Conservation (phyloP, 2,888 invertebrate species). For the Byasa hedistus region DNA sequence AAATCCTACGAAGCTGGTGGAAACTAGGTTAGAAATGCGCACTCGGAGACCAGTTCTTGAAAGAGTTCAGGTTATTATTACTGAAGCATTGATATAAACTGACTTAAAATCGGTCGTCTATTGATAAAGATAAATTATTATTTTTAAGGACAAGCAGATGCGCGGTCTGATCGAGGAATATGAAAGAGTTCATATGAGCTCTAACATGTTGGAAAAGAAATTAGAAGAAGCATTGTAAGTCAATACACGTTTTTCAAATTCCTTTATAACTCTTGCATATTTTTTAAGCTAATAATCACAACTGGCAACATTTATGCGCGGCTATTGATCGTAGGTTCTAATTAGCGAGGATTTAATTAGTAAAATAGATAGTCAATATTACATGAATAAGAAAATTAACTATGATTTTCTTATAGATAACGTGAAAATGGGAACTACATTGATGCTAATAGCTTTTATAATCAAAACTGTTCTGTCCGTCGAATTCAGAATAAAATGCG, state of each 20-base stretch:
- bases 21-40: constrained; percentile 92
- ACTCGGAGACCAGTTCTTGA: constrained; percentile 89
- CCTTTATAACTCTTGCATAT: neutral
- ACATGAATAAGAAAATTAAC: too few species aligned
- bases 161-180: constrained; percentile 87
- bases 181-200: constrained; percentile 83
- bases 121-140: neutral
- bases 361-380: too few species aligned
- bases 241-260: neutral
- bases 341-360: too few species aligned
- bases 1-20: constrained; percentile 89
- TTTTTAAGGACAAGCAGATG: constrained; percentile 83
- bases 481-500: too few species aligned
- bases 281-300: too few species aligned
- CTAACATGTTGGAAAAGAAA: constrained; percentile 82
- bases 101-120: neutral
- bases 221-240: constrained; percentile 85
- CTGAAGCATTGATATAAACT: neutral
- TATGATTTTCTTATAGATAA: too few species aligned
- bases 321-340: too few species aligned
- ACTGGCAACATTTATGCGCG: too few species aligned
- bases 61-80: constrained; percentile 58
- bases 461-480: too few species aligned
- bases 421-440: too few species aligned
- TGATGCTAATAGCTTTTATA: too few species aligned